A percentile compares a stretch with the other conserved stretches of the same genome.
Evolutionary conservation across 2,888 invertebrate species (phyloP).

Genomic region (Diplazon laetatorius): DNA sequence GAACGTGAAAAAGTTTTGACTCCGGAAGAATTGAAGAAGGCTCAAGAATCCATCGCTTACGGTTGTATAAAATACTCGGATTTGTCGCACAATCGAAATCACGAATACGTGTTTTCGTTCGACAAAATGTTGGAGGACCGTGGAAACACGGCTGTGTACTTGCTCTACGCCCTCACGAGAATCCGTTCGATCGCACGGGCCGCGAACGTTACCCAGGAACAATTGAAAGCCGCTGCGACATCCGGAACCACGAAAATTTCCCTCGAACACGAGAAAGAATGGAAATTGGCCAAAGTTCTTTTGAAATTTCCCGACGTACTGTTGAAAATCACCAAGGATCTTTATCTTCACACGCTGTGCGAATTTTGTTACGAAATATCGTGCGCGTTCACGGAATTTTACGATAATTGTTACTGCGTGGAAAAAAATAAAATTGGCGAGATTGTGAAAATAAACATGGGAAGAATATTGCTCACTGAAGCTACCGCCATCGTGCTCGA

Average conservation of each 20-base stretch:
- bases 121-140: slow-evolving; percentile 99
- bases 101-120: slow-evolving; percentile 99
- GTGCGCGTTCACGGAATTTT: slow-evolving; percentile 97
- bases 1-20: slow-evolving; percentile 92
- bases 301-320: slow-evolving; percentile 94
- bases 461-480: slow-evolving; percentile 95
- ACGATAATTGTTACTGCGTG: slow-evolving; percentile 98
- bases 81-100: slow-evolving; percentile 94
- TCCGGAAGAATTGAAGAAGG: slow-evolving; percentile 90
- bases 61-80: slow-evolving; percentile 99
- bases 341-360: slow-evolving; percentile 94
- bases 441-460: slow-evolving; percentile 91
- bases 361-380: slow-evolving; percentile 98
- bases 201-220: slow-evolving; percentile 87
- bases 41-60: slow-evolving; percentile 96
- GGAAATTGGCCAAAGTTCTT: slow-evolving; percentile 95
- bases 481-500: slow-evolving; percentile 94
- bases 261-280: slow-evolving; percentile 95
- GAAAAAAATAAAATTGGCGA: slow-evolving; percentile 93
- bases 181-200: slow-evolving; percentile 95
- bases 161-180: slow-evolving; percentile 96
- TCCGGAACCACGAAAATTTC: slow-evolving; percentile 84
- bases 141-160: slow-evolving; percentile 99
- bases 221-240: slow-evolving; percentile 86
- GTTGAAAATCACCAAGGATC: slow-evolving; percentile 90